A percentile compares a stretch with the other conserved stretches of the same genome.
phyloP scores from a whole-genome alignment of 2,797 vertebrate species.

The Apogon talboti region DNA sequence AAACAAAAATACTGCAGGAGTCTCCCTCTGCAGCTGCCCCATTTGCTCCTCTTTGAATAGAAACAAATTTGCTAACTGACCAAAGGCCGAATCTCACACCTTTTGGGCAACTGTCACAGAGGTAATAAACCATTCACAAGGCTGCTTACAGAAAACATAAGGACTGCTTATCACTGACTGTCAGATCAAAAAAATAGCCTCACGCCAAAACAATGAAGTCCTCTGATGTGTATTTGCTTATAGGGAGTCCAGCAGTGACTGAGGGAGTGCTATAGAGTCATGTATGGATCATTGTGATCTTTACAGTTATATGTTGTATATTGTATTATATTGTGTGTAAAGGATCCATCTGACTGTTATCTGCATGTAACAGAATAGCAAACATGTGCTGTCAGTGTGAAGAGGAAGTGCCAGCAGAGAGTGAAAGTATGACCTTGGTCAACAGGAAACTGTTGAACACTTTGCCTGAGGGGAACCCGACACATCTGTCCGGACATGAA shows the following conservation, averaged over 20 bases:
- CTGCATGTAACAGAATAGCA: slow-evolving; percentile 25
- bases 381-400: slow-evolving; percentile 32
- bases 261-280: background rate
- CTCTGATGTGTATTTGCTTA: slow-evolving; percentile 23
- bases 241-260: slow-evolving; percentile 17
- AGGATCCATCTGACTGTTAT: slow-evolving; percentile 19
- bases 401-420: slow-evolving; percentile 34
- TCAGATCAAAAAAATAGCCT: slow-evolving; percentile 11
- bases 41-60: slow-evolving; percentile 28
- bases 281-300: slow-evolving; percentile 15
- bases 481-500: slow-evolving; percentile 59
- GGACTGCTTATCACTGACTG: slow-evolving; percentile 43
- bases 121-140: slow-evolving; percentile 49
- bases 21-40: background rate
- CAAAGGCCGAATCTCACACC: slow-evolving; percentile 38
- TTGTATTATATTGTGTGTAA: too few relatives aligned
- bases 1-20: background rate
- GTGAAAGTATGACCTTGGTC: slow-evolving; percentile 64
- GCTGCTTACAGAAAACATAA: slow-evolving; percentile 42
- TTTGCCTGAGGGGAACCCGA: slow-evolving; percentile 47
- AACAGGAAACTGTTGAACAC: slow-evolving; percentile 63
- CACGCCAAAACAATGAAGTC: slow-evolving; percentile 10
- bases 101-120: slow-evolving; percentile 34
- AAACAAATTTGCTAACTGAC: slow-evolving; percentile 23
- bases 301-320: background rate